Conservation (phyloP, 2,888 invertebrate species). For the Cacoxenus indagator region DNA sequence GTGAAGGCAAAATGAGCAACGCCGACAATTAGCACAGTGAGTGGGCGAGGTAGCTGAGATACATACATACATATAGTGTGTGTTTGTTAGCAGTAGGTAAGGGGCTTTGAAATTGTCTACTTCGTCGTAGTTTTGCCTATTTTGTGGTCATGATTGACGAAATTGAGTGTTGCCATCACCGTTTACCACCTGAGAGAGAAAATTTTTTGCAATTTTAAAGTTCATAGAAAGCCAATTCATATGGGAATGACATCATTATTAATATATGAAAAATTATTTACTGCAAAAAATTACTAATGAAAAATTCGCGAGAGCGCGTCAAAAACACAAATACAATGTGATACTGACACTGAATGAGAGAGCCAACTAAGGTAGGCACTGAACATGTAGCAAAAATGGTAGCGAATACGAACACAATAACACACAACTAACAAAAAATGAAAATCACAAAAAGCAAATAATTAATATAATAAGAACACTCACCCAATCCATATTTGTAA, state of each 20-base stretch:
- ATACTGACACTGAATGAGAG: too few species aligned
- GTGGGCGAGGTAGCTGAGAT: background rate
- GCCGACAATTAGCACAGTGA: too few species aligned
- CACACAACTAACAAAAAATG: background rate
- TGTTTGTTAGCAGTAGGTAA: background rate
- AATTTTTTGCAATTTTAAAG: background rate
- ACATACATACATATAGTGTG: background rate
- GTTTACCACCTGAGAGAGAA: background rate
- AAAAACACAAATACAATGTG: too few species aligned
- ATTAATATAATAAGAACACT: conserved; percentile 64
- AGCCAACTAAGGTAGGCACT: too few species aligned
- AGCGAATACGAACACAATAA: background rate
- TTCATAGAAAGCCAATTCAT: background rate
- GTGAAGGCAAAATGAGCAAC: too few species aligned
- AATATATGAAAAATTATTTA: background rate
- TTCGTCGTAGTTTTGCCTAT: background rate
- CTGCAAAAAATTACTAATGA: background rate
- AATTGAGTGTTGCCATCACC: conserved; percentile 25
- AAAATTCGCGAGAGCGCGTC: background rate
- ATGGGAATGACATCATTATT: conserved; percentile 9
- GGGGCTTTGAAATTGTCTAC: background rate
- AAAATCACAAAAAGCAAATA: background rate
- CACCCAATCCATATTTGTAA: conserved; percentile 77
- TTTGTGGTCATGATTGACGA: too few species aligned
- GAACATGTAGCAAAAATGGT: background rate